Evolutionary conservation across 2,113 vertebrate species (phyloP).

Genomic region (Lycocorax pyrrhopterus): DNA sequence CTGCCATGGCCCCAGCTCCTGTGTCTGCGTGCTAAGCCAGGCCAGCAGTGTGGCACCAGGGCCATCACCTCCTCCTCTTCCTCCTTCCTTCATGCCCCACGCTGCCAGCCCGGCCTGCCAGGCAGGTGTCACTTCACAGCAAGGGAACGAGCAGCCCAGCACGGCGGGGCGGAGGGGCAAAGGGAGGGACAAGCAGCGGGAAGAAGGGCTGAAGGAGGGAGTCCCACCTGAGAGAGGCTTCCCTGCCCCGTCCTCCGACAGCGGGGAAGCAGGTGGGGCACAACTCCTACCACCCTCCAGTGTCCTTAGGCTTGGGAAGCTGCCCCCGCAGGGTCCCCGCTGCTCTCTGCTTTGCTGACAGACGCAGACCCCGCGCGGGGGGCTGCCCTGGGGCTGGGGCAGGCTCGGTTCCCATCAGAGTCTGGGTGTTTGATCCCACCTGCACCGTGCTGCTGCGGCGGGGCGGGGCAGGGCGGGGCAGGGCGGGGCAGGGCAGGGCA

Average conservation of each 20-base stretch:
- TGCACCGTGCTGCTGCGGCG: accelerated
- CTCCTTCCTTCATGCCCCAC: neutral
- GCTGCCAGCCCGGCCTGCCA: accelerated
- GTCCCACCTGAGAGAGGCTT: neutral
- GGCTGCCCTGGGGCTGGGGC: neutral
- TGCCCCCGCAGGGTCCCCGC: neutral
- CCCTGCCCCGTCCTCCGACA: neutral
- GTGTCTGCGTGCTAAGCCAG: neutral
- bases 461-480: neutral
- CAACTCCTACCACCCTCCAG: accelerated
- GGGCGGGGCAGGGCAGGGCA: neutral
- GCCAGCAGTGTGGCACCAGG: neutral
- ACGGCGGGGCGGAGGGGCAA: neutral
- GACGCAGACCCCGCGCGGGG: neutral
- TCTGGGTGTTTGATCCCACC: neutral
- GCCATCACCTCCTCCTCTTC: neutral
- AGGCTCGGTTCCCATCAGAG: accelerated
- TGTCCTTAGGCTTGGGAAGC: neutral
- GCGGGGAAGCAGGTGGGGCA: neutral
- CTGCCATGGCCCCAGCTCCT: neutral
- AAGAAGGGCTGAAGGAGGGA: neutral
- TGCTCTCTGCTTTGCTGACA: neutral
- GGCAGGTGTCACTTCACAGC: neutral
- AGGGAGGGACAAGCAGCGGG: neutral
- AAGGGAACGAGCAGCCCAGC: neutral